Base-by-base conservation (phyloP, 2,113 vertebrate species). In the Perca flavescens region DNA sequence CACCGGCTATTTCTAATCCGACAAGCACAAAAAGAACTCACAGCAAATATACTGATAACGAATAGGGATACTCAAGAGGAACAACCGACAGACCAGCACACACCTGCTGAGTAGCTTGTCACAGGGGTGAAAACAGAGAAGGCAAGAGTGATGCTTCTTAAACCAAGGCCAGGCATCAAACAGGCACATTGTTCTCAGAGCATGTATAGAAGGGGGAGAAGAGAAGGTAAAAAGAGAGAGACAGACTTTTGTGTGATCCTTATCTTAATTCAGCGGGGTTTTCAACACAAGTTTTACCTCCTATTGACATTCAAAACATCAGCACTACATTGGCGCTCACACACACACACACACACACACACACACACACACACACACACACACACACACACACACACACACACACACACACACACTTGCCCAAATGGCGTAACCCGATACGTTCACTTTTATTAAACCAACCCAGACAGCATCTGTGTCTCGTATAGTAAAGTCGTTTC, bases 241-340 rank as follows among this genome's bases (percentile, higher is more conserved):
- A 85, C 69, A 49, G 87, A 86, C 87, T 93, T 95, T 95, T 94
- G 91, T 93, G 87, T 64, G 89, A 94, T 95, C 84, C 88, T 95
- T 93, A 95, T 95, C 94, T 95, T 93, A 92, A 94, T 94, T 95
- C 92, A 89, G 70, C 60, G 2, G 85, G 89, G 90, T 92, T 94
- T 92, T 93, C 90, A 90, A 93, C 93, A 94, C 83, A 86, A 70
- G 89, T 92, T 93, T 91, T 93, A 76, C 84, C 93, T 93, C 89
- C 92, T 87, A 91, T 94, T 95, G 93, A 93, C 92, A 95, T 95
- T 95, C 88, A 94, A 94, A 94, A 92, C 93, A 94, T 88, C 89
- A 79, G 90, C 47, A 47, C 71, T 57, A 83, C 87, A 91, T 80
- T 53, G 68, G n/a, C 60, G 25, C 34, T 47, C 78, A 49, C 89